Conservation (phyloP, 2,888 invertebrate genomes). For the Abrostola tripartita region DNA sequence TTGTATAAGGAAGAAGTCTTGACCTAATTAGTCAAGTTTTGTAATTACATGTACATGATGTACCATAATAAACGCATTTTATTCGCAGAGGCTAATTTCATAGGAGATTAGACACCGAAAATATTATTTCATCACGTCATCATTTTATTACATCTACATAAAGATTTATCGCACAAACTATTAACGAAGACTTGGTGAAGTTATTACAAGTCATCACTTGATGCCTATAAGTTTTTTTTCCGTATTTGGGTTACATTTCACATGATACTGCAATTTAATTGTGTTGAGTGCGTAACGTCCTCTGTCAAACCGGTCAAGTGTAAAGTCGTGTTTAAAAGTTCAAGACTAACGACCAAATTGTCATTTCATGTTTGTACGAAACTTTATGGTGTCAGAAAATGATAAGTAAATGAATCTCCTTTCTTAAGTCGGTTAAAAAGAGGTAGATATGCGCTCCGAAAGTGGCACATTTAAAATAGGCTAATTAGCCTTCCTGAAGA, state of each 20-base stretch:
- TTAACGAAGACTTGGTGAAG: too few species aligned
- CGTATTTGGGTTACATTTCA: neutral
- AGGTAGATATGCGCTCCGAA: too few species aligned
- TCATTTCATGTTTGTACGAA: neutral
- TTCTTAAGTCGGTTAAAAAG: neutral
- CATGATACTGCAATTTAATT: neutral
- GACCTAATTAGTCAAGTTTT: too few species aligned
- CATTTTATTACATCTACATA: too few species aligned
- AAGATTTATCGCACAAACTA: too few species aligned
- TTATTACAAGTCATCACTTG: neutral
- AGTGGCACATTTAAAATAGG: too few species aligned
- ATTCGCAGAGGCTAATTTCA: neutral
- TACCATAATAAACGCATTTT: too few species aligned
- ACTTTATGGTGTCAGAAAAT: neutral
- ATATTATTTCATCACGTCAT: too few species aligned
- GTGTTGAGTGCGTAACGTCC: neutral
- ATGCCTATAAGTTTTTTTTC: neutral
- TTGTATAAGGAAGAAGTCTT: too few species aligned
- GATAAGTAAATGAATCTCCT: neutral
- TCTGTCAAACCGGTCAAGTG: neutral
- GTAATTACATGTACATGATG: too few species aligned
- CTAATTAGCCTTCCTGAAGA: too few species aligned
- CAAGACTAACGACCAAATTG: conserved; percentile 2
- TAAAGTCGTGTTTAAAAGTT: conserved; percentile 1
- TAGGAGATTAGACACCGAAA: too few species aligned